These are phyloP conservation scores for Sycophila texana DNA, from an alignment of 2,888 invertebrate species.

Conservation along the genomic window DNA sequence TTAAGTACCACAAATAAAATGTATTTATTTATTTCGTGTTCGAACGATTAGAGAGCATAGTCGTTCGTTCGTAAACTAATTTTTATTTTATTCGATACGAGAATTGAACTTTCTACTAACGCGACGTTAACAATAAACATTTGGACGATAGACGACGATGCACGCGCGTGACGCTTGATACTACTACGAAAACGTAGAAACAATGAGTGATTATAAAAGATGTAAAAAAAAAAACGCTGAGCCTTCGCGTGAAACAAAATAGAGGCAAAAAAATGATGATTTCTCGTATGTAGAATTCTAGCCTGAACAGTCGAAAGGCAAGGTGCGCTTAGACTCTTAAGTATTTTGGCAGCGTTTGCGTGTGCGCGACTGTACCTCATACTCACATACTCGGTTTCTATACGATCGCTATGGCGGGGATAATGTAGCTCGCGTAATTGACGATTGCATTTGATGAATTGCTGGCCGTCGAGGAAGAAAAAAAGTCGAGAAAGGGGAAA, in stretches of 20 bases:
- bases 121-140: no score
- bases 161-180: not conserved
- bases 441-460: constrained; percentile 30
- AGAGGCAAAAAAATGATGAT: not conserved
- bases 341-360: constrained; percentile 33
- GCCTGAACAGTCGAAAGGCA: constrained; percentile 14
- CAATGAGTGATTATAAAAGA: not conserved
- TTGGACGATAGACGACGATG: no score
- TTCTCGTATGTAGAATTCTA: constrained; percentile 13
- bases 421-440: constrained; percentile 6
- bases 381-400: constrained; percentile 31
- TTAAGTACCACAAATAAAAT: not conserved
- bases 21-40: not conserved
- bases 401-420: constrained; percentile 10
- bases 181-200: not conserved
- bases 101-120: no score
- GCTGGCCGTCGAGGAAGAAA: not conserved
- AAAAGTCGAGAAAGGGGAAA: not conserved
- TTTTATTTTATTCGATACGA: not conserved
- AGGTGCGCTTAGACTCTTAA: constrained; percentile 44
- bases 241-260: not conserved
- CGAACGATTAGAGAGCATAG: constrained; percentile 9
- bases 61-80: not conserved
- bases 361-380: constrained; percentile 12
- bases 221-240: not conserved